phyloP scores from a whole-genome alignment of 1,140 invertebrate species.

The Kradibia gibbosae region DNA sequence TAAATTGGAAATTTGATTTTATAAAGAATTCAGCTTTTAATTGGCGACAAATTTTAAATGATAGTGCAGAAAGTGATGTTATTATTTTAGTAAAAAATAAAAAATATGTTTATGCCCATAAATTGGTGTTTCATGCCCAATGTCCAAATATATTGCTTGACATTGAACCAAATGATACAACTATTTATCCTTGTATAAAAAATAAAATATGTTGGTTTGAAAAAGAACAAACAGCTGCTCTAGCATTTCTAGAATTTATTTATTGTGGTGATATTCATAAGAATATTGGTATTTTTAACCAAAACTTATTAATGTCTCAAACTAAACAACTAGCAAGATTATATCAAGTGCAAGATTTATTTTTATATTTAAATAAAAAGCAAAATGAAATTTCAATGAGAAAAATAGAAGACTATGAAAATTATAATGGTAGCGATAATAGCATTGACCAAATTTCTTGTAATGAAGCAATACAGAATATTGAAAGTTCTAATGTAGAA shows the following conservation, averaged over 20 bases:
- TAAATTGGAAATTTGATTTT: constrained; percentile 42
- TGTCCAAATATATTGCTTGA: constrained; percentile 68
- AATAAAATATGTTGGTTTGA: constrained; percentile 63
- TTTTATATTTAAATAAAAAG: constrained; percentile 57
- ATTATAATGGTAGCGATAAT: not conserved
- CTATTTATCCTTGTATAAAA: constrained; percentile 52
- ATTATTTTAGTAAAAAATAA: constrained; percentile 64
- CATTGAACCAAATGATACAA: constrained; percentile 55
- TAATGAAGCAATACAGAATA: not conserved
- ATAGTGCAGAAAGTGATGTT: constrained; percentile 68
- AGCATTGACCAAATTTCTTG: not conserved
- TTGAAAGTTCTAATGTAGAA: constrained; percentile 1
- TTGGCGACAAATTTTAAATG: constrained; percentile 65
- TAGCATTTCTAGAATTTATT: constrained; percentile 69
- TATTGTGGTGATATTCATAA: constrained; percentile 65
- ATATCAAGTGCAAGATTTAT: constrained; percentile 59
- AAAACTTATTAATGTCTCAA: constrained; percentile 49
- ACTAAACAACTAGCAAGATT: constrained; percentile 60
- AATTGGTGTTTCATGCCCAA: constrained; percentile 67
- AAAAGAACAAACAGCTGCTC: constrained; percentile 58
- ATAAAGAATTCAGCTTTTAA: constrained; percentile 55
- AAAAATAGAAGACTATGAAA: not conserved
- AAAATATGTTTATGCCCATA: constrained; percentile 67
- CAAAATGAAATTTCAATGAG: constrained; percentile 15
- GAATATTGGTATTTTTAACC: constrained; percentile 54